A percentile compares a stretch with the other conserved stretches of the same genome.
Conservation (phyloP, 2,888 invertebrate species). For the Drosophila robusta region DNA sequence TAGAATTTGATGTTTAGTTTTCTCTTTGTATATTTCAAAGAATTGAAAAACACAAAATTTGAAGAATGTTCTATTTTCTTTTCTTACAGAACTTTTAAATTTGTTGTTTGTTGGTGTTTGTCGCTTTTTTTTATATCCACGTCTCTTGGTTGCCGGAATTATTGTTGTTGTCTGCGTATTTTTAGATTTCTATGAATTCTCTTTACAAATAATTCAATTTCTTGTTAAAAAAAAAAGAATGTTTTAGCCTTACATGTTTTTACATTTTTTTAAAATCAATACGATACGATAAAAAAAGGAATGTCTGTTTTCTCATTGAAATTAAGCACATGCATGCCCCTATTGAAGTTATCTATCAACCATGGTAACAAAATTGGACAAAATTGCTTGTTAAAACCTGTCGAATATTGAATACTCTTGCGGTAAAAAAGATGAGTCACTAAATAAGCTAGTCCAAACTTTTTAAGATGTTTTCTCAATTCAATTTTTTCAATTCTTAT, state of each 20-base stretch:
- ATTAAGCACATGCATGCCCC: not conserved
- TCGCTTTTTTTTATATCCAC: not conserved
- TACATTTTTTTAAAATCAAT: no score
- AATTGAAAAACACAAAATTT: no score
- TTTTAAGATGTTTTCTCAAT: no score
- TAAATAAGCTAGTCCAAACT: no score
- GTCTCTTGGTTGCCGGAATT: not conserved
- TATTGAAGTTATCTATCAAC: not conserved
- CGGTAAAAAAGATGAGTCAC: not conserved
- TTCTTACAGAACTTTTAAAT: no score
- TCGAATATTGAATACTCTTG: conserved; percentile 3
- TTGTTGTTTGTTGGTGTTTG: not conserved
- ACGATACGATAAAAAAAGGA: no score
- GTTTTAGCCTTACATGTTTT: not conserved
- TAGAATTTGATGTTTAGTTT: not conserved
- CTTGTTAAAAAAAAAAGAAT: no score
- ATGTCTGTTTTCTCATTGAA: not conserved
- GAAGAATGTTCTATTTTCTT: no score
- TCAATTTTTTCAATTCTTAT: no score
- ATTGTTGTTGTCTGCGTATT: not conserved
- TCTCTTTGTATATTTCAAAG: no score
- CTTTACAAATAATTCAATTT: conserved; percentile 1
- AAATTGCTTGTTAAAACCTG: no score
- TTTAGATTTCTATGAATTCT: not conserved
- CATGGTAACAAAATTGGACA: not conserved